These are phyloP conservation scores for Cladopsammia gracilis DNA, from an alignment of 64 coral and sea anemone genomes.

Conservation along the genomic window DNA sequence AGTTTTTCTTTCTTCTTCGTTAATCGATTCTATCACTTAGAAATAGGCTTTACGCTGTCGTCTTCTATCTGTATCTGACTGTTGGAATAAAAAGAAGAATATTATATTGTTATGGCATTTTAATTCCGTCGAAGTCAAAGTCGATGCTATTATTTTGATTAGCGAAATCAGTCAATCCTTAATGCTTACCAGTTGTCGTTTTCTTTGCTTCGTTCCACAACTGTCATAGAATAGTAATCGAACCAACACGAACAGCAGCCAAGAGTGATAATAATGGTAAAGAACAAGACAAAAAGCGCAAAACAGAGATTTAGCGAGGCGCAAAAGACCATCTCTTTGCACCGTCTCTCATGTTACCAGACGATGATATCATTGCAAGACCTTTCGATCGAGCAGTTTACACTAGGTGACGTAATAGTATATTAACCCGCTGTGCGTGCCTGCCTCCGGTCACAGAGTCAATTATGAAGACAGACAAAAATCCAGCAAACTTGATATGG, in stretches of 20 bases:
- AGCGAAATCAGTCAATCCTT: neutral
- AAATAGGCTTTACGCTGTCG: slow-evolving; percentile 2
- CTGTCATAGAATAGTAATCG: slow-evolving; percentile 92
- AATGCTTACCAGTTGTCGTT: slow-evolving; percentile 89
- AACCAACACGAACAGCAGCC: slow-evolving; percentile 96
- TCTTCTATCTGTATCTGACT: slow-evolving; percentile 75
- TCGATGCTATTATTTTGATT: neutral
- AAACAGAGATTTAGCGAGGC: slow-evolving; percentile 96
- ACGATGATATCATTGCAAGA: slow-evolving; percentile 74
- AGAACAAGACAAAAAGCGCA: slow-evolving; percentile 92
- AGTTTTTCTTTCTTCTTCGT: neutral
- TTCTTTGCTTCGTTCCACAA: slow-evolving; percentile 65
- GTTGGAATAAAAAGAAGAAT: neutral
- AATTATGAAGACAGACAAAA: too few relatives aligned
- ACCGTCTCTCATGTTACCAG: slow-evolving; percentile 66
- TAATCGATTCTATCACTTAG: slow-evolving; percentile 22
- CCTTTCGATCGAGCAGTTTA: slow-evolving; percentile 10
- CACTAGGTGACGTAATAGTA: slow-evolving; percentile 27
- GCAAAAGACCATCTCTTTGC: slow-evolving; percentile 95
- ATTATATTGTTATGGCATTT: neutral
- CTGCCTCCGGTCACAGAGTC: neutral
- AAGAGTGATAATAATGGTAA: slow-evolving; percentile 91
- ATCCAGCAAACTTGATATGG: too few relatives aligned
- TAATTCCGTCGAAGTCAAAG: neutral
- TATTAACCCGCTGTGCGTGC: neutral